These are phyloP conservation scores for Aphrocallistes beatrix DNA, from an alignment of 37 sponge, comb jelly and placozoan species.

Conservation along the genomic window DNA sequence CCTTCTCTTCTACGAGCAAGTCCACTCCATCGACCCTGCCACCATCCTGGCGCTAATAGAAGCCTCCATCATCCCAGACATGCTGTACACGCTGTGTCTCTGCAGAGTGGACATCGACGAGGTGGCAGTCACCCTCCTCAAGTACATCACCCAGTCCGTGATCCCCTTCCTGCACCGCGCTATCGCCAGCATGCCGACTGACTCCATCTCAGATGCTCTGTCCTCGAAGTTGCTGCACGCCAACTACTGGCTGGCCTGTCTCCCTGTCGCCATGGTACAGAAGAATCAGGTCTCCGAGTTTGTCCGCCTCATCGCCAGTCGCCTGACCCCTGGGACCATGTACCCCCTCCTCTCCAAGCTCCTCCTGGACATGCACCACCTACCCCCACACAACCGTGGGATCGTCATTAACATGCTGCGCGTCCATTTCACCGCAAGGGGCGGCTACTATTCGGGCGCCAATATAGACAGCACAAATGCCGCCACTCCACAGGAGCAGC, in stretches of 20 bases:
- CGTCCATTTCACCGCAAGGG: neutral
- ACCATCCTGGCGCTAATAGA: neutral
- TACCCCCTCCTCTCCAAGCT: neutral
- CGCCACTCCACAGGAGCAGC: neutral
- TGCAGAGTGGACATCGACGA: constrained; percentile 9
- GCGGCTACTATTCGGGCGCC: neutral
- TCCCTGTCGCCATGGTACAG: neutral
- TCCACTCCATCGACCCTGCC: neutral
- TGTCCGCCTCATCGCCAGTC: neutral
- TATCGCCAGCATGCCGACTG: neutral
- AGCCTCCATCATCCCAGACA: neutral
- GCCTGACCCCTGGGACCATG: neutral
- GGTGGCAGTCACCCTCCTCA: neutral
- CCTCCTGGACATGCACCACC: neutral
- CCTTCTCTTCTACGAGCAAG: neutral
- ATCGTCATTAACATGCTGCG: neutral
- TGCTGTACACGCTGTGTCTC: neutral
- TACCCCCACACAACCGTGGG: neutral
- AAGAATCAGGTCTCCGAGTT: neutral
- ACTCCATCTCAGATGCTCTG: neutral
- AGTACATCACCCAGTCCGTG: neutral
- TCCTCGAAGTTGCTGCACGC: neutral
- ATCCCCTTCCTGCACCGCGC: neutral
- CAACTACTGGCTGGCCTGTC: neutral
- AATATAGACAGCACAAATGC: neutral